phyloP scores from a whole-genome alignment of 2,113 vertebrate genomes.

The Butorides virescens region DNA sequence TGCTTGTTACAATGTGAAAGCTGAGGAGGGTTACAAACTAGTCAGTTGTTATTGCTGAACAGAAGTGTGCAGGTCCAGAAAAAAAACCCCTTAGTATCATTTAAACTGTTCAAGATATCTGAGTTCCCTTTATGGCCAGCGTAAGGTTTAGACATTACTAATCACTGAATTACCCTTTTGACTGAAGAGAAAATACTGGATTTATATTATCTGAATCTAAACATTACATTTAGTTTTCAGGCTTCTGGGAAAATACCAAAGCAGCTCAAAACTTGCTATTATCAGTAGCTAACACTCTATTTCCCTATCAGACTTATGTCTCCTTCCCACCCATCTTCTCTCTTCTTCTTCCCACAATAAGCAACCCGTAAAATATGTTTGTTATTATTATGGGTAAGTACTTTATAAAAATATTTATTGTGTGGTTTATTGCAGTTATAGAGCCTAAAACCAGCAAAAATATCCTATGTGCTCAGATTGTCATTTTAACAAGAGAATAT shows the following conservation, averaged over 20 bases:
- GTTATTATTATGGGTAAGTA: not conserved
- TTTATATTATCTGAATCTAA: not conserved
- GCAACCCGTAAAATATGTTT: not conserved
- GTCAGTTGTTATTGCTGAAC: not conserved
- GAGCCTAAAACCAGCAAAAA: not conserved
- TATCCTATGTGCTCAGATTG: not conserved
- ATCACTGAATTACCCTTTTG: slow-evolving; percentile 6
- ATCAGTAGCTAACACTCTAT: not conserved
- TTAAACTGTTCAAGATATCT: not conserved
- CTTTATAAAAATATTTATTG: slow-evolving; percentile 7
- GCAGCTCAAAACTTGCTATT: not conserved
- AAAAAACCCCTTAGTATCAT: not conserved
- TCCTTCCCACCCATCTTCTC: not conserved
- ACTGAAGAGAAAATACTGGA: not conserved
- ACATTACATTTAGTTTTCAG: not conserved
- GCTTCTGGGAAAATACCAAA: not conserved
- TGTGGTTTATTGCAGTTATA: not conserved
- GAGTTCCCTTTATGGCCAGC: not conserved
- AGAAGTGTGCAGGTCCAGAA: not conserved
- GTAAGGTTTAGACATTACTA: not conserved
- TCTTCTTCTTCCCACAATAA: not conserved
- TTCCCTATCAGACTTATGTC: not conserved
- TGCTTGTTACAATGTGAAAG: not conserved
- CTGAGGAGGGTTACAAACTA: not conserved
- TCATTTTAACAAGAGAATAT: slow-evolving; percentile 8